Evolutionary conservation across 2,113 vertebrate genomes (phyloP), one percentile per base, ranked within the genome.

Genomic region (Nothobranchius kuhntae): DNA sequence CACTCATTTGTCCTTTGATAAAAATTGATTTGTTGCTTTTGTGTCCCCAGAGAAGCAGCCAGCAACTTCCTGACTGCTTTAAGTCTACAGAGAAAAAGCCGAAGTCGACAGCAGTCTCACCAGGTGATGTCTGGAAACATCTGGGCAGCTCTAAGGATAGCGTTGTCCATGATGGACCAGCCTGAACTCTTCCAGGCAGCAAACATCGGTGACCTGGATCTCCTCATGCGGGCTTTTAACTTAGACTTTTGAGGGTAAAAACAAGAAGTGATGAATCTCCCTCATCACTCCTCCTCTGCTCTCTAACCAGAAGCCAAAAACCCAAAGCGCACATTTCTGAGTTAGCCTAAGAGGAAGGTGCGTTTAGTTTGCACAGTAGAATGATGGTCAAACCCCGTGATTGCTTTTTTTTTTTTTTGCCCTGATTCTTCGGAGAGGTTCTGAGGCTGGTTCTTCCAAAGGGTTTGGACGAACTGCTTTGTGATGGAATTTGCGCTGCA

Each of bases 181-280:
- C 97, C 97, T 0, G 97, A 99, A 90, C 95, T 99, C 77, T 98
- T 96, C 80, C 98, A 99, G 89, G 98, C 98, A 3, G 96, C 98
- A 71, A 98, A 98, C 13, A 94, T 98, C 1, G 97, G 98, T 2
- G 97, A 99, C 86, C 87, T 99, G 88, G 97, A 99, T 86, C 93
- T 96, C 63, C 95, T 99, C 57, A 92, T 99, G 89, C 92, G 91
- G 90, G 98, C 97, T 79, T 99, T 99, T 78, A 96, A 98, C 78
- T 82, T 99, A 84, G 96, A 99, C 82, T 92, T 95, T 56, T 99
- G 91, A 94, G 13, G 1, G 21, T 15, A 15, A 78, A 44, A 9
- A 35, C 57, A 36, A 74, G 52, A 51, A 61, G 51, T 11, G 40
- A 50, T 54, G 45, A 44, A 56, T 71, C 54, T 36, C 42, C 65